Evolutionary conservation across 2,113 vertebrate species (phyloP), one percentile per base, ranked within the genome.

Genomic region (Indri indri): DNA sequence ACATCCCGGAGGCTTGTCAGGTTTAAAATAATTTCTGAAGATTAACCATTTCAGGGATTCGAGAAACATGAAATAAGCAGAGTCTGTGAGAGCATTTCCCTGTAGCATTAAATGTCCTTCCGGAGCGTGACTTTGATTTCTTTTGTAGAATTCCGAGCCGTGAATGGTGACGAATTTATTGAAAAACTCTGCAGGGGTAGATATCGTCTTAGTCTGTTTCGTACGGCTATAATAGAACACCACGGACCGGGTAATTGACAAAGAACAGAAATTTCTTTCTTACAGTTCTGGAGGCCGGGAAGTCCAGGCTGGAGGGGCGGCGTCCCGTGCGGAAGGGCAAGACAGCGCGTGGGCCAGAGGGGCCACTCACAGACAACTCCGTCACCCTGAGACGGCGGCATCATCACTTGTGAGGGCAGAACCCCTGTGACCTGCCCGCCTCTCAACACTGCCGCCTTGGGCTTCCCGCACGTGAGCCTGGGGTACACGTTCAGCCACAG

Each of bases 71-170:
- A 42, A 10, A 13, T 1, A 27, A 16, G 4, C 45, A 17, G 87
- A 3, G 34, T 0, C 66, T 0, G 0, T 3, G 54, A 22, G 42
- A 12, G 80, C 32, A 0, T 3, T 23, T 30, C 73, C 73, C 23
- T 10, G 0, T 1, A 2, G 73, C 23, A 1, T n/a, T 14, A 7
- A 3, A 2, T 8, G 37, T 10, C 82, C 47, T 6, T n/a, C 25
- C 16, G 71, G 40, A 23, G 32, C 40, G 0, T 0, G 37, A 2
- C 1, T 14, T 27, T 34, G 27, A 42, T 9, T 2, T 6, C n/a
- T 42, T 22, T 6, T 2, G 0, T 5, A 20, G 59, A 77, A 16
- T 27, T 27, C 90, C 6, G 5, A 1, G 9, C 45, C 25, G 2
- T 0, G 3, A 68, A 3, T 25, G 11, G 12, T 9, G 25, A 40